These are phyloP conservation scores for Brachionus rubens DNA, from an alignment of 1,140 invertebrate genomes.

Conservation along the genomic window DNA sequence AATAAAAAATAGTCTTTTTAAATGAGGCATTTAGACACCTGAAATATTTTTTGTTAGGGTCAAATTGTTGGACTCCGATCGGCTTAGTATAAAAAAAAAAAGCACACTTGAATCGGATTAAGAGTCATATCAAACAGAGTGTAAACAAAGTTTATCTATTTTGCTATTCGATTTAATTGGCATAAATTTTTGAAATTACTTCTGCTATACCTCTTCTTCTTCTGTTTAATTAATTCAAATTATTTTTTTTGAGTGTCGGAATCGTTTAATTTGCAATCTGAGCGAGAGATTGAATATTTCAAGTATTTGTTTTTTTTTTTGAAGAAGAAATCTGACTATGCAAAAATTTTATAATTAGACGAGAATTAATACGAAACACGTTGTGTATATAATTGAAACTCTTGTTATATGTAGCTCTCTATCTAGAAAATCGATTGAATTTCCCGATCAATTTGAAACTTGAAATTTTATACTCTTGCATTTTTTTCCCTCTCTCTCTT, in stretches of 20 bases:
- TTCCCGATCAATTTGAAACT: background rate
- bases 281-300: constrained; percentile 31
- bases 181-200: constrained; percentile 38
- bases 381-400: background rate
- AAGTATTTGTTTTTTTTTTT: constrained; percentile 24
- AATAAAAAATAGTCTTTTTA: background rate
- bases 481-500: background rate
- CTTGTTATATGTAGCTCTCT: background rate
- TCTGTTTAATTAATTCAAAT: constrained; percentile 43
- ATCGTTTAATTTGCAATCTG: constrained; percentile 35
- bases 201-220: background rate
- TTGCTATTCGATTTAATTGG: constrained; percentile 29
- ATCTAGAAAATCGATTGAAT: too few relatives aligned
- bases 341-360: constrained; percentile 29
- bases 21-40: constrained; percentile 19
- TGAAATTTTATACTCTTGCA: constrained; percentile 10
- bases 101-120: constrained; percentile 15
- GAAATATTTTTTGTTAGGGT: too few relatives aligned
- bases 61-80: too few relatives aligned
- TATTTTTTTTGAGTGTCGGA: constrained; percentile 29
- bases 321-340: constrained; percentile 36
- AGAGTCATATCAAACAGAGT: constrained; percentile 36
- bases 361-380: constrained; percentile 31
- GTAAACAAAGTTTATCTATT: background rate
- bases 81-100: background rate